Evolutionary conservation across 2,797 vertebrate species (phyloP).

Genomic region (Macroramphosus scolopax): DNA sequence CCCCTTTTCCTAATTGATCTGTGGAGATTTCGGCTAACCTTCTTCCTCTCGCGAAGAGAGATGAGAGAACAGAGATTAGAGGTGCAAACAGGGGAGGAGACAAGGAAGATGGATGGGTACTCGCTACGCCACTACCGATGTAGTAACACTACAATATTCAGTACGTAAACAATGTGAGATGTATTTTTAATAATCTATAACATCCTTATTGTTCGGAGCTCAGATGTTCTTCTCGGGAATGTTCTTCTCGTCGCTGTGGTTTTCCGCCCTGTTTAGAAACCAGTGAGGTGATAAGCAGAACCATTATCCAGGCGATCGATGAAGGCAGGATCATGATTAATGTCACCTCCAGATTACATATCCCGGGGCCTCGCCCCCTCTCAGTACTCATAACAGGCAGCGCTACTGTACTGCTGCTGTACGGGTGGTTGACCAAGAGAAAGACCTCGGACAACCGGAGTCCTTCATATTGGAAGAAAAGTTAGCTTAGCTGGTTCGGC

Average conservation of each 20-base stretch:
- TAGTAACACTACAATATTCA: slow-evolving; percentile 8
- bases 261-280: slow-evolving; percentile 57
- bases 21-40: slow-evolving; percentile 69
- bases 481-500: too few species aligned
- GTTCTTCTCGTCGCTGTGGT: slow-evolving; percentile 19
- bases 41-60: slow-evolving; percentile 53
- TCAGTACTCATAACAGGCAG: too few species aligned
- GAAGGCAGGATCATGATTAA: slow-evolving; percentile 63
- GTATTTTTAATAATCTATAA: background rate
- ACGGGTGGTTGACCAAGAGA: too few species aligned
- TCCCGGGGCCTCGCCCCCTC: slow-evolving; percentile 41
- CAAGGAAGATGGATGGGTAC: slow-evolving; percentile 59
- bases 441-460: too few species aligned
- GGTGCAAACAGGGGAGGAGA: slow-evolving; percentile 48
- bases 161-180: slow-evolving; percentile 37
- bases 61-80: slow-evolving; percentile 67
- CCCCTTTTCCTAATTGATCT: slow-evolving; percentile 75
- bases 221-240: too few species aligned
- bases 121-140: slow-evolving; percentile 52
- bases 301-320: slow-evolving; percentile 70
- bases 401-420: slow-evolving; percentile 37
- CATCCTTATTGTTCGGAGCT: background rate
- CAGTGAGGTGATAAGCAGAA: slow-evolving; percentile 70
- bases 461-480: too few species aligned
- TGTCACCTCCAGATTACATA: slow-evolving; percentile 54